Evolutionary conservation across 2,888 invertebrate species (phyloP).

Genomic region (Andrena minutula): DNA sequence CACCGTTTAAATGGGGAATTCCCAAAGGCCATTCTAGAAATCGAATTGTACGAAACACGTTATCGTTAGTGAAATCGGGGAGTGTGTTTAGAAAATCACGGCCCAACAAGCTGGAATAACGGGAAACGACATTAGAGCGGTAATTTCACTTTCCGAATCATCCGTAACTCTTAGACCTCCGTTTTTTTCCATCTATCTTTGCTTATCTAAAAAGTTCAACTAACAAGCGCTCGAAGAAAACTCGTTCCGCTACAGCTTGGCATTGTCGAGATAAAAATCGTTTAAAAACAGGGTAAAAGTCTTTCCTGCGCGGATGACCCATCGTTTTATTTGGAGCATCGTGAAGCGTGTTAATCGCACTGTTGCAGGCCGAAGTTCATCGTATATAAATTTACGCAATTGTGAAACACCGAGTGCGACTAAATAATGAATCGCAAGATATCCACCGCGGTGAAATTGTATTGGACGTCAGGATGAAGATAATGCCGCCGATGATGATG

Average conservation of each 20-base stretch:
- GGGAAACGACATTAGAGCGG: not conserved
- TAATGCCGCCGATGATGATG: not conserved
- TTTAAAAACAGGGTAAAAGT: conserved; percentile 1
- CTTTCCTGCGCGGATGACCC: not conserved
- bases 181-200: not conserved
- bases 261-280: not conserved
- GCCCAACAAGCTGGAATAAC: not conserved
- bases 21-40: not conserved
- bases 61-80: not conserved
- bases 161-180: not conserved
- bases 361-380: conserved; percentile 32
- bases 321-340: not conserved
- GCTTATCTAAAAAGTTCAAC: not conserved
- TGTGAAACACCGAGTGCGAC: no score
- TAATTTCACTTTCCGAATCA: not conserved
- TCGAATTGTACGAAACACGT: conserved; percentile 1
- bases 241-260: not conserved
- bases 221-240: not conserved
- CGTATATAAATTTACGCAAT: conserved; percentile 16
- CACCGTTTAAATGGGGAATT: not conserved
- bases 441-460: not conserved
- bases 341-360: conserved; percentile 3
- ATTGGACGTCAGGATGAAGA: not conserved
- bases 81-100: conserved; percentile 13
- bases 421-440: not conserved